Evolutionary conservation across 2,113 vertebrate species (phyloP).

Genomic region (Tachycineta bicolor): DNA sequence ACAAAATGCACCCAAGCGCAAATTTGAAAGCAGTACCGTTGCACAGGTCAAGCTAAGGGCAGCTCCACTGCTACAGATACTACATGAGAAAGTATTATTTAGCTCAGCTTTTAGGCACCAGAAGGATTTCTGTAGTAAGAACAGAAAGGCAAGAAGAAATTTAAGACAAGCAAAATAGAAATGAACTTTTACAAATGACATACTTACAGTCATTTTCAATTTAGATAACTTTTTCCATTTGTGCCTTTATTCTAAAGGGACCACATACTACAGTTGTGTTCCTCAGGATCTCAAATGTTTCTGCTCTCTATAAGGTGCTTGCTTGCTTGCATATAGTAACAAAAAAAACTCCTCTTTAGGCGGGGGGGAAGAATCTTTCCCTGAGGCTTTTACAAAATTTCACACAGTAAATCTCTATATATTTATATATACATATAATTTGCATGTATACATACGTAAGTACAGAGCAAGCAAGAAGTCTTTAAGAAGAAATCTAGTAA

Average conservation of each 20-base stretch:
- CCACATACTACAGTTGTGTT: neutral
- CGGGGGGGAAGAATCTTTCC: neutral
- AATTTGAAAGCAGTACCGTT: neutral
- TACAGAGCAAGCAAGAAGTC: neutral
- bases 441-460: neutral
- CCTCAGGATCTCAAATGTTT: neutral
- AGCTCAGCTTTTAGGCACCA: neutral
- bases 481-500: neutral
- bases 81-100: neutral
- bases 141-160: neutral
- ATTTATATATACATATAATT: neutral
- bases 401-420: neutral
- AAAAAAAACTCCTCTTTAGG: neutral
- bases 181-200: neutral
- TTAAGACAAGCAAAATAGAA: neutral
- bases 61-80: neutral
- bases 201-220: neutral
- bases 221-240: neutral
- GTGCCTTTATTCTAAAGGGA: neutral
- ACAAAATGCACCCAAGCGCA: neutral
- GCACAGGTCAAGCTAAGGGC: constrained; percentile 4
- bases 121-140: neutral
- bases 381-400: neutral
- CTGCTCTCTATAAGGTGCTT: neutral
- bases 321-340: neutral